A percentile compares a stretch with the other conserved stretches of the same genome.
Evolutionary conservation across 2,888 invertebrate species (phyloP).

Genomic region (Trissonchulus sp.): DNA sequence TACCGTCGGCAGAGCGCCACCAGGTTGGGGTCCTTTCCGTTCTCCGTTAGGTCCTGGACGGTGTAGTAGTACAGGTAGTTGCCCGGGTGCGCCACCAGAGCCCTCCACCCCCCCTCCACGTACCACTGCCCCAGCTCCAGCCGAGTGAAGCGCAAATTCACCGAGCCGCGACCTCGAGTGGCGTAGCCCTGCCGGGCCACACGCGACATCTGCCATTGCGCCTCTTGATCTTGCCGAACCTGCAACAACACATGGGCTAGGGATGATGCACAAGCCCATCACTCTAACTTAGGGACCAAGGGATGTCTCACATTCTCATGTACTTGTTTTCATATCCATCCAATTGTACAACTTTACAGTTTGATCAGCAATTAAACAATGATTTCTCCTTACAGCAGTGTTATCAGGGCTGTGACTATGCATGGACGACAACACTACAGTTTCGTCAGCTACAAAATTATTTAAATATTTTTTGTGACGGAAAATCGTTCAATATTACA

Average conservation of each 20-base stretch:
- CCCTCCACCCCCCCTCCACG: conserved; percentile 65
- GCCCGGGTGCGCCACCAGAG: conserved; percentile 66
- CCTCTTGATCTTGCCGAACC: conserved; percentile 55
- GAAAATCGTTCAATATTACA: too few relatives aligned
- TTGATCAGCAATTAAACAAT: too few relatives aligned
- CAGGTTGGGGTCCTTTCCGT: conserved; percentile 46
- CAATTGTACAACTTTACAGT: too few relatives aligned
- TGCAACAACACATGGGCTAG: conserved; percentile 30
- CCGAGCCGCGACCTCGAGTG: conserved; percentile 78
- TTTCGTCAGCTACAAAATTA: too few relatives aligned
- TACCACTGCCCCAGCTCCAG: conserved; percentile 67
- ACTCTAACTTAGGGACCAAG: too few relatives aligned
- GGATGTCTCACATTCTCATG: too few relatives aligned
- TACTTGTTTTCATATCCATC: too few relatives aligned
- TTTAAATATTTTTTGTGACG: too few relatives aligned
- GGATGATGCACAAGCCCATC: too few relatives aligned
- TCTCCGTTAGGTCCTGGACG: conserved; percentile 38
- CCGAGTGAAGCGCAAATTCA: conserved; percentile 75
- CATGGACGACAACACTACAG: too few relatives aligned
- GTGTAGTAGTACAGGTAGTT: conserved; percentile 49
- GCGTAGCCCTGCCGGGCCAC: conserved; percentile 76
- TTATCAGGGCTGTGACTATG: too few relatives aligned
- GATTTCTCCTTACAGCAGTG: too few relatives aligned
- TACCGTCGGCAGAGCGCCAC: conserved; percentile 72
- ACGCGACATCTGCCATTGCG: conserved; percentile 66